These are phyloP conservation scores for Leptinotarsa lineolata DNA, from an alignment of 1,140 invertebrate species.

Conservation along the genomic window DNA sequence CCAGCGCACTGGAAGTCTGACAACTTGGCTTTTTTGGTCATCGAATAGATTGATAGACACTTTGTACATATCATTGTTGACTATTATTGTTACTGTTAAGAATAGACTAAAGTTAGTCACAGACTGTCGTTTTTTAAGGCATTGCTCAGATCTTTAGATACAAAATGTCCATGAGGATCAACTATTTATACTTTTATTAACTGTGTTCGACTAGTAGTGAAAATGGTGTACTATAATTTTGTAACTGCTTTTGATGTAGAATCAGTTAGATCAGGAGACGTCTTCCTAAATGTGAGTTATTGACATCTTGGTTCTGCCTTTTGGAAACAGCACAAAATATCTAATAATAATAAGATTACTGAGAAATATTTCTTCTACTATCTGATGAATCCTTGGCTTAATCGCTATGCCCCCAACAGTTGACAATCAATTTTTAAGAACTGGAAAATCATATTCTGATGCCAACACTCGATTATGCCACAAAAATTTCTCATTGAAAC, in stretches of 20 bases:
- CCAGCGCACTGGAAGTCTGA: too few relatives aligned
- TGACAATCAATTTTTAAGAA: too few relatives aligned
- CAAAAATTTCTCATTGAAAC: too few relatives aligned
- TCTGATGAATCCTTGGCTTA: too few relatives aligned
- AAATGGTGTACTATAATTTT: slow-evolving; percentile 34
- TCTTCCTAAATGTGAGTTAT: slow-evolving; percentile 40
- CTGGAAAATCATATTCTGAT: too few relatives aligned
- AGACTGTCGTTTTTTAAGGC: slow-evolving; percentile 44
- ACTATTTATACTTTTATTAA: slow-evolving; percentile 35
- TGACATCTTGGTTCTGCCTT: slow-evolving; percentile 23
- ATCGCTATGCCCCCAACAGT: too few relatives aligned
- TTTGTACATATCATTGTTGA: slow-evolving; percentile 53
- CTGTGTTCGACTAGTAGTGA: slow-evolving; percentile 22
- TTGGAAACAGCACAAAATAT: neutral
- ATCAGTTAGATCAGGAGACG: slow-evolving; percentile 36
- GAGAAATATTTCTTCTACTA: too few relatives aligned
- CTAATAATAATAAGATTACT: too few relatives aligned
- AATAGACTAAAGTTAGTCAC: slow-evolving; percentile 46
- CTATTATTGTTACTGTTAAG: slow-evolving; percentile 51
- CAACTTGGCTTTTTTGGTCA: neutral
- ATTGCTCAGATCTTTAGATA: slow-evolving; percentile 46
- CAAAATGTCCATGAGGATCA: slow-evolving; percentile 36
- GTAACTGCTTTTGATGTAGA: slow-evolving; percentile 43
- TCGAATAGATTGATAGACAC: slow-evolving; percentile 28
- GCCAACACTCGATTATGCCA: too few relatives aligned